Conservation (phyloP, 2,797 vertebrate genomes). For the Pipistrellus nathusii region DNA sequence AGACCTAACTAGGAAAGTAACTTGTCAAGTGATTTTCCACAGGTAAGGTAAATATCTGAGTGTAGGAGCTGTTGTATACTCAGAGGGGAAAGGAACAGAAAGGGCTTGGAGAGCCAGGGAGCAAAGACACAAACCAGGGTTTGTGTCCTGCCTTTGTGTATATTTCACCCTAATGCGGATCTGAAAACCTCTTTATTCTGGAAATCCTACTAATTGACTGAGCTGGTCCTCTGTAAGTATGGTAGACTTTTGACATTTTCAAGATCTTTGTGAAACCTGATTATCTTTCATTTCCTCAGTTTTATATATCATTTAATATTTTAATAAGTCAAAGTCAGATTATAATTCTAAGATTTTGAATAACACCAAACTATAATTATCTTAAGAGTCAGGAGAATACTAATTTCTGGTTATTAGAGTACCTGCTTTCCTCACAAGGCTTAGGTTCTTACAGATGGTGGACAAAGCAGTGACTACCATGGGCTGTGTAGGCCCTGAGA, state of each 20-base stretch:
- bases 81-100: not conserved
- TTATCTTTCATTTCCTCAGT: not conserved
- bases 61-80: not conserved
- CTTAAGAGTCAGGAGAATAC: not conserved
- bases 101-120: not conserved
- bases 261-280: not conserved
- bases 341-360: constrained; percentile 53
- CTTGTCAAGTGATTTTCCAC: constrained; percentile 22
- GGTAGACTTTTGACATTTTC: not conserved
- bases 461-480: not conserved
- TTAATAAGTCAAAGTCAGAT: constrained; percentile 27
- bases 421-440: not conserved
- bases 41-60: not conserved
- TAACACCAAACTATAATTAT: constrained; percentile 14
- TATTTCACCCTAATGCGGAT: not conserved
- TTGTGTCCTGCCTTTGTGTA: not conserved
- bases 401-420: not conserved
- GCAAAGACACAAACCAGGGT: not conserved
- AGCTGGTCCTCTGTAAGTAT: not conserved
- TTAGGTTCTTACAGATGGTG: not conserved
- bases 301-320: not conserved
- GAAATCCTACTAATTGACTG: not conserved
- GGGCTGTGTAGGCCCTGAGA: not conserved
- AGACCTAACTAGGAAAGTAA: constrained; percentile 10
- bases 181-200: constrained; percentile 1